These are phyloP conservation scores for Calvadosia cruxmelitensis DNA, from an alignment of 30 jellyfish, hydroid and myxozoan genomes.

Conservation along the genomic window DNA sequence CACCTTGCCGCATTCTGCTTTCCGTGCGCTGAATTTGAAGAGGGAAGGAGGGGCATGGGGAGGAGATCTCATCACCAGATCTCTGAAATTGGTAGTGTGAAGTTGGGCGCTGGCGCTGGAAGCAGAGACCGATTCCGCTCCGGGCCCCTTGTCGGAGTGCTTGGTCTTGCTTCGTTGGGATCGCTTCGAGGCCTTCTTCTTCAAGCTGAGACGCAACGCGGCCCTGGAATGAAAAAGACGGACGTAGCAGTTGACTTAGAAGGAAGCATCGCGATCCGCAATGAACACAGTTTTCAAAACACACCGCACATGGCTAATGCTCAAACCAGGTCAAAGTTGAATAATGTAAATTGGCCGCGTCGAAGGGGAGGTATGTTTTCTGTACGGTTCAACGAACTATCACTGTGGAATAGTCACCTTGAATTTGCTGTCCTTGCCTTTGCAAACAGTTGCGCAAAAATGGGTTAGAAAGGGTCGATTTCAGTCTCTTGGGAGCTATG, in stretches of 20 bases:
- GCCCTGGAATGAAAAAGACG: slow-evolving; percentile 41
- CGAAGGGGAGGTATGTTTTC: no score
- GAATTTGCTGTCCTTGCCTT: no score
- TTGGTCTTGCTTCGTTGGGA: slow-evolving; percentile 8
- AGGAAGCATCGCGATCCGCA: no score
- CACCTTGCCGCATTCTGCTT: slow-evolving; percentile 76
- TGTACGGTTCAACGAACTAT: no score
- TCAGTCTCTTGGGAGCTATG: no score
- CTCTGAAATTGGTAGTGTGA: slow-evolving; percentile 72
- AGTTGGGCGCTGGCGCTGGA: slow-evolving; percentile 41
- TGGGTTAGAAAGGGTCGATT: no score
- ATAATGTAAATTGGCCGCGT: no score
- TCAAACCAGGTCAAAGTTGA: no score
- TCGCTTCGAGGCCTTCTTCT: slow-evolving; percentile 5
- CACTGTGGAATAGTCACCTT: no score
- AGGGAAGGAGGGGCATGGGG: slow-evolving; percentile 96
- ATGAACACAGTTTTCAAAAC: no score
- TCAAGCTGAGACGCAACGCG: slow-evolving; percentile 67
- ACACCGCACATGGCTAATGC: no score
- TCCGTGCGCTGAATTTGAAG: slow-evolving; percentile 46
- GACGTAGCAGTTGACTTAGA: not conserved
- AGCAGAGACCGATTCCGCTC: slow-evolving; percentile 34
- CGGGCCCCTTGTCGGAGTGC: not conserved
- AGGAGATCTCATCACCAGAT: slow-evolving; percentile 71
- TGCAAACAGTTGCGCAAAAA: no score